Conservation (phyloP, 1,140 invertebrate species). For the Orchesella cincta region DNA sequence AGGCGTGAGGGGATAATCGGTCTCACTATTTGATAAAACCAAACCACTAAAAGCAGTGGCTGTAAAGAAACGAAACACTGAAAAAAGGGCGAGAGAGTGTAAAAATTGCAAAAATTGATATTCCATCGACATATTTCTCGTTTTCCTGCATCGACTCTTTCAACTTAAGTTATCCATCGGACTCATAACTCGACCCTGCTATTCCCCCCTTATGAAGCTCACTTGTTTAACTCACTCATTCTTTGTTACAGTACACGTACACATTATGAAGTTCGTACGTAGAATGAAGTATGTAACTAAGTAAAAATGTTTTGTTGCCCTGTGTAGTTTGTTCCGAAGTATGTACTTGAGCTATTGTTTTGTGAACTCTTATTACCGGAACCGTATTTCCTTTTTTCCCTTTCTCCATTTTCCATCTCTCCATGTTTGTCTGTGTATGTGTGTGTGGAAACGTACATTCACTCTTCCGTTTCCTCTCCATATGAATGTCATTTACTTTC, state of each 20-base stretch:
- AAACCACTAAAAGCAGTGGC: constrained; percentile 7
- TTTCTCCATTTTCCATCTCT: not conserved
- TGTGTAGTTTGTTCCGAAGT: not conserved
- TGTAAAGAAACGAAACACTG: constrained; percentile 1
- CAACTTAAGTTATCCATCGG: constrained; percentile 43
- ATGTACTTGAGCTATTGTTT: not conserved
- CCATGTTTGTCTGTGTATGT: not conserved
- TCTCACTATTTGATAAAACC: not conserved
- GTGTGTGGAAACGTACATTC: not conserved
- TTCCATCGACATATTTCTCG: constrained; percentile 50
- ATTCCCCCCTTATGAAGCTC: constrained; percentile 8
- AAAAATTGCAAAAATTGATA: constrained; percentile 51
- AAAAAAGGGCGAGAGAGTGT: constrained; percentile 14
- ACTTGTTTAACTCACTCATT: not conserved
- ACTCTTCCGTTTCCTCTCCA: not conserved
- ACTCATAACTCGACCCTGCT: constrained; percentile 21
- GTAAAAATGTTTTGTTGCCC: not conserved
- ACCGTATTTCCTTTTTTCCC: not conserved
- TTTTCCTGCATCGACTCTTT: constrained; percentile 47
- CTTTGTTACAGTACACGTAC: not conserved
- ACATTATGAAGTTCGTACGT: not conserved
- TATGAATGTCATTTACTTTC: no score
- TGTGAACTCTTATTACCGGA: constrained; percentile 10
- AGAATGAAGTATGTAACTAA: not conserved
- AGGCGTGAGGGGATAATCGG: constrained; percentile 18